Conservation (phyloP, 2,888 invertebrate species). For the Catonia carolina region DNA sequence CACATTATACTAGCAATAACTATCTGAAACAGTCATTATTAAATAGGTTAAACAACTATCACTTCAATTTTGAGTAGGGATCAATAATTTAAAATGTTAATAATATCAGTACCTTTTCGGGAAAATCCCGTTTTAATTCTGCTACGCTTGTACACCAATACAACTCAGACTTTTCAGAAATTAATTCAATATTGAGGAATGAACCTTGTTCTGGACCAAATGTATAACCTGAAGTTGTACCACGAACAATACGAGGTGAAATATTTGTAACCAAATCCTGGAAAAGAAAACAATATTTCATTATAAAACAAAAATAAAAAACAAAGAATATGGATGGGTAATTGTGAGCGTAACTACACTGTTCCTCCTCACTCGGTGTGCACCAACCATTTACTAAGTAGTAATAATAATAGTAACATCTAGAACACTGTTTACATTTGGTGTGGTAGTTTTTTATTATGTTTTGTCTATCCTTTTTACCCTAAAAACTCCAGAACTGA, state of each 20-base stretch:
- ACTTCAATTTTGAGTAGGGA: background rate
- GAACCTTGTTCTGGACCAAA: slow-evolving; percentile 95
- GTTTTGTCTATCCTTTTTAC: no score
- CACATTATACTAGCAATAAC: slow-evolving; percentile 97
- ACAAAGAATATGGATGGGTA: no score
- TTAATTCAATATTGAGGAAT: slow-evolving; percentile 95
- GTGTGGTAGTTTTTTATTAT: no score
- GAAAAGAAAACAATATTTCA: slow-evolving; percentile 29
- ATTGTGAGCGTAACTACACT: no score
- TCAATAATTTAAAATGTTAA: background rate
- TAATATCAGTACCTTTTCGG: slow-evolving; percentile 58
- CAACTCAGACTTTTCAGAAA: slow-evolving; percentile 89
- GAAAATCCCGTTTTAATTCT: slow-evolving; percentile 89
- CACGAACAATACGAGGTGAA: slow-evolving; percentile 92
- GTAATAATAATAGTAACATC: no score
- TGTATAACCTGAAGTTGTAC: slow-evolving; percentile 82
- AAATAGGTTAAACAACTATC: slow-evolving; percentile 7
- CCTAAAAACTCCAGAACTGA: no score
- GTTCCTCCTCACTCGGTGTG: no score
- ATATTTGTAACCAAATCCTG: slow-evolving; percentile 94
- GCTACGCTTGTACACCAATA: slow-evolving; percentile 88
- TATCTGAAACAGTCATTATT: slow-evolving; percentile 52
- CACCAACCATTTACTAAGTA: no score
- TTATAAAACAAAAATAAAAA: no score
- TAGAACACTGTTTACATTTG: no score